Percentiles rank a stretch among this genome's conserved stretches.
These are phyloP conservation scores for Trichogramma evanescens DNA, from an alignment of 2,888 invertebrate genomes.

Conservation along the genomic window DNA sequence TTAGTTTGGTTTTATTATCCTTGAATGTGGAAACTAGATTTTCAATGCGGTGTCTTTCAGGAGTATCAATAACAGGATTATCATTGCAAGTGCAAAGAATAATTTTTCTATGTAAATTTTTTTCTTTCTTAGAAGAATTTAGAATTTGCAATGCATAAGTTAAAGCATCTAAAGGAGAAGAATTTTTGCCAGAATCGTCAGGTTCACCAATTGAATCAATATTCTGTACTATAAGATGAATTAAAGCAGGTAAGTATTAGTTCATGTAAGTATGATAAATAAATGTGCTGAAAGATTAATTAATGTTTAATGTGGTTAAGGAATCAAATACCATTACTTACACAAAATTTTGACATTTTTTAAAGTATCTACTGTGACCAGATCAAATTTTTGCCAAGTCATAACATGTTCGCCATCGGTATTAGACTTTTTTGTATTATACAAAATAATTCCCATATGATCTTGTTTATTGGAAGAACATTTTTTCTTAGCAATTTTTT, in stretches of 20 bases:
- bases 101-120: constrained; percentile 17
- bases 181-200: constrained; percentile 10
- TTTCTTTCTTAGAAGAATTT: constrained; percentile 11
- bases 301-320: background rate
- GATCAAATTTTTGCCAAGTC: constrained; percentile 19
- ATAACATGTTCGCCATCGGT: constrained; percentile 22
- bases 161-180: constrained; percentile 23
- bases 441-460: constrained; percentile 23
- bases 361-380: constrained; percentile 19
- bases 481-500: constrained; percentile 16
- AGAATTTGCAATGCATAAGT: constrained; percentile 18
- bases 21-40: constrained; percentile 22
- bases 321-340: constrained; percentile 2
- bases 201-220: background rate
- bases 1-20: constrained; percentile 18
- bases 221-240: constrained; percentile 1
- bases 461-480: constrained; percentile 26
- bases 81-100: constrained; percentile 25
- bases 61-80: constrained; percentile 17
- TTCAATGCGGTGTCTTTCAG: constrained; percentile 17
- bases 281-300: constrained; percentile 3
- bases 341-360: constrained; percentile 15
- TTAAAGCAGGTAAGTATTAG: constrained; percentile 9
- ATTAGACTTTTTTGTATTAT: constrained; percentile 20
- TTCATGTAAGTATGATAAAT: background rate